Evolutionary conservation across 2,888 invertebrate genomes (phyloP), one percentile per base, ranked within the genome.

Genomic region (Tetramorium bicarinatum): DNA sequence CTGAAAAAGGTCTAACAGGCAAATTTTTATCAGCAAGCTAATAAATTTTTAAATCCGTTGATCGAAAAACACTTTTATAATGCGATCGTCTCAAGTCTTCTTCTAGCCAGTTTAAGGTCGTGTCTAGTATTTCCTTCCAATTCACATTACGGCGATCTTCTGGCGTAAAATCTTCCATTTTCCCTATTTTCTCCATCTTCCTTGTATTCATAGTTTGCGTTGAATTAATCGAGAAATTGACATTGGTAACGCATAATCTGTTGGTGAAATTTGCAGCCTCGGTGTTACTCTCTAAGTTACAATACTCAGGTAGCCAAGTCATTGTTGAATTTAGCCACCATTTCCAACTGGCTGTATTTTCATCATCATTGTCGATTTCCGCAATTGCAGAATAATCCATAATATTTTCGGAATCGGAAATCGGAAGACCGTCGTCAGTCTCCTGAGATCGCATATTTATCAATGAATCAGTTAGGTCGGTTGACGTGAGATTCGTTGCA

Each of bases 241-340:
- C 88, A 66, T 89, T 91, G 9, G 91, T 90, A 6, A 88, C 82
- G 15, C 91, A 90, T 8, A 72, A 8, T 85, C 76, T n/a, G 47
- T 74, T 25, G 74, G 76, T 72, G 87, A 74, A 21, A 88, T 90
- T 59, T 89, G 80, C 34, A 83, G 82, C 3, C 88, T 87, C 8
- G 76, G 59, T 7, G 11, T 84, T 82, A 0, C 79, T 76, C 18
- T 85, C 81, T n/a, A 88, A 74, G 25, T 79, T 84, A 6, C 92
- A 92, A 9, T 92, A 85, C 84, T 92, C 85, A 1, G 92, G 91
- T 34, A 94, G 74, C 93, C 93, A 94, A 21, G 87, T 91, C 89
- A 92, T 90, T 25, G 92, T 84, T 1, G 93, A 91, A 72, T 90
- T 89, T n/a, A 92, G 80, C 93, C 93, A 94, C 92, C 93, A 93